These are phyloP conservation scores for Lophotriccus pileatus DNA, from an alignment of 2,797 vertebrate genomes.

Conservation along the genomic window DNA sequence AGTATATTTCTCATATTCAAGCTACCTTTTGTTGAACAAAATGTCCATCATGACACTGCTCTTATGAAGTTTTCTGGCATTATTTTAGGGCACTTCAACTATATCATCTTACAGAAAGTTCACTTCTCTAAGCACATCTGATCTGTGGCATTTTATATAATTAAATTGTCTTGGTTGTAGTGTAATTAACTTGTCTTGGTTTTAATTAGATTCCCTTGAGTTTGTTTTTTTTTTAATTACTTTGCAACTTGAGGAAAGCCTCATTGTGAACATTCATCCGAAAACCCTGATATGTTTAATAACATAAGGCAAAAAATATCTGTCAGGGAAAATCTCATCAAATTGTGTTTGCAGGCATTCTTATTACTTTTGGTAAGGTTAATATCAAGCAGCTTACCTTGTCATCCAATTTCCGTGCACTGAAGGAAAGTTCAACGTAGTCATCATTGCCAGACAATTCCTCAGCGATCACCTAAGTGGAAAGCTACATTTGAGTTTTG, in stretches of 20 bases:
- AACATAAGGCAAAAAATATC: constrained; percentile 46
- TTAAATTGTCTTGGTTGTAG: constrained; percentile 34
- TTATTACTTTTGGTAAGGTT: constrained; percentile 51
- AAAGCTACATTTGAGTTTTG: constrained; percentile 24
- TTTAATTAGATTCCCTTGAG: constrained; percentile 64
- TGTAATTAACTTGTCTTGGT: constrained; percentile 57
- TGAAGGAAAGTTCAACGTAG: constrained; percentile 97
- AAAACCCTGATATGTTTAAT: constrained; percentile 66
- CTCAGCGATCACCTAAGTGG: constrained; percentile 90
- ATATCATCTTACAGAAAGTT: constrained; percentile 13
- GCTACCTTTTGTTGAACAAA: neutral
- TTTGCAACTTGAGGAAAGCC: constrained; percentile 41
- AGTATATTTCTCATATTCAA: neutral
- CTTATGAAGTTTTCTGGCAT: neutral
- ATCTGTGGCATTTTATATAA: constrained; percentile 58
- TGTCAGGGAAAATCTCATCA: constrained; percentile 57
- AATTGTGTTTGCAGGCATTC: constrained; percentile 47
- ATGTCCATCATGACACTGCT: neutral
- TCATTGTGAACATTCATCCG: constrained; percentile 38
- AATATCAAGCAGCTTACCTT: constrained; percentile 83
- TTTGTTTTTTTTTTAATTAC: constrained; percentile 30
- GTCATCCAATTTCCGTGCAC: constrained; percentile 96
- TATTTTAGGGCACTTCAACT: neutral
- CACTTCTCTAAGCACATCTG: constrained; percentile 31
- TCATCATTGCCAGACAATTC: constrained; percentile 97